Evolutionary conservation across 2,797 vertebrate species (phyloP), one percentile per base, ranked within the genome.

Genomic region (Onychomys leucogaster): DNA sequence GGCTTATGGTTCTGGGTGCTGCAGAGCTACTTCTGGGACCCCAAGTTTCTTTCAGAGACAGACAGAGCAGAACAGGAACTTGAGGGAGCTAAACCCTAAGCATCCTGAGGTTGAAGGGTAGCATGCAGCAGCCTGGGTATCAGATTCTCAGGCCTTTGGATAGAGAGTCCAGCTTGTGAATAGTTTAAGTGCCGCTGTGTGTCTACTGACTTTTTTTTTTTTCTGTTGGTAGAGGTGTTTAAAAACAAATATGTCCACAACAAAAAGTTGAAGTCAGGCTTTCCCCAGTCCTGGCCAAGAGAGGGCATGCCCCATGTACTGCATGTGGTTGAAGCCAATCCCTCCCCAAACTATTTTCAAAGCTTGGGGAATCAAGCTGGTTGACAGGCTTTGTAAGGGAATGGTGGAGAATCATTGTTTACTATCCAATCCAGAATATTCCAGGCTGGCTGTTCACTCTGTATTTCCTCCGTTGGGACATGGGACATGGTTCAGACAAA

Each of bases 161-260:
- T 46, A 3, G 37, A 71, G 87, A 11, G 84, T 55, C 90, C 77
- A 95, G 32, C 65, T 93, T 94, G 41, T 32, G n/a, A 90, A 84
- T 89, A 46, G 92, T 95, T 98, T 97, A 63, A 81, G 75, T 96
- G 81, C 86, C 87, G 97, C 23, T 73, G 0, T 82, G 92, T 81
- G 46, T 89, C 91, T 59, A 75, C 63, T 71, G 63, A 83, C 82
- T 34, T 69, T 65, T 59, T n/a, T n/a, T 95, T 37, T 49, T 55
- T 55, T 55, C 89, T 88, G 23, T 14, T 34, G 13, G 73, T 80
- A 25, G 81, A 83, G 94, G 92, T 94, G 92, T 90, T 98, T 71
- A 93, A 57, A 52, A 93, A 71, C 83, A 84, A 43, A 67, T 94
- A 76, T 95, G 75, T 96, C 25, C 5, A 83, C 75, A 83, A 94